Percentiles rank a stretch among this genome's conserved stretches.
Evolutionary conservation across 1,140 invertebrate species (phyloP).

Genomic region (Monochamus saltuarius): DNA sequence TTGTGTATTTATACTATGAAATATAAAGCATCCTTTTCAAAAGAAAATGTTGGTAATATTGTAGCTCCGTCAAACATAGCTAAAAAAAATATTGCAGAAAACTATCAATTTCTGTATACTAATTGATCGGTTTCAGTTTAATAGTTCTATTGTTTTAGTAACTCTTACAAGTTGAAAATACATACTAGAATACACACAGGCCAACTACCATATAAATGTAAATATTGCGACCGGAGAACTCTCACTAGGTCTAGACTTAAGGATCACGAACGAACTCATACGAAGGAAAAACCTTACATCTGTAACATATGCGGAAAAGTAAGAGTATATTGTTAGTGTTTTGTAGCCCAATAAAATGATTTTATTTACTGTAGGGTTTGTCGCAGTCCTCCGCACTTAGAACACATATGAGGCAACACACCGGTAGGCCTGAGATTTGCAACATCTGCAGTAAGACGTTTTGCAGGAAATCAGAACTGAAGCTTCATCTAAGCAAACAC

Average conservation of each 20-base stretch:
- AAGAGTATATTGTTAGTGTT: too few species aligned
- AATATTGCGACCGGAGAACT: slow-evolving; percentile 29
- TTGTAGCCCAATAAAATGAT: too few species aligned
- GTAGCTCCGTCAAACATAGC: too few species aligned
- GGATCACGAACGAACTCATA: slow-evolving; percentile 36
- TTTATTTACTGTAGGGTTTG: slow-evolving; percentile 33
- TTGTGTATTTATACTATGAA: too few species aligned
- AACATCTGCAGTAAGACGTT: slow-evolving; percentile 42
- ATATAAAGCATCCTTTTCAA: too few species aligned
- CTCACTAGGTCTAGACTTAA: slow-evolving; percentile 24
- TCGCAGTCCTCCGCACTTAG: slow-evolving; percentile 38
- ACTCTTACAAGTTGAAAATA: slow-evolving; percentile 28
- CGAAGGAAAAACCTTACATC: slow-evolving; percentile 36
- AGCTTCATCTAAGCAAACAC: slow-evolving; percentile 43
- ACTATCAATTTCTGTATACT: too few species aligned
- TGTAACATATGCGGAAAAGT: slow-evolving; percentile 38
- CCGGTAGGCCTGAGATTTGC: slow-evolving; percentile 41
- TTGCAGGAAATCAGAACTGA: slow-evolving; percentile 43
- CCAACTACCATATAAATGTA: slow-evolving; percentile 24
- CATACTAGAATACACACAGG: slow-evolving; percentile 32
- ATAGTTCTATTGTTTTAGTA: slow-evolving; percentile 25
- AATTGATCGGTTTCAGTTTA: background rate
- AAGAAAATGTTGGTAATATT: too few species aligned
- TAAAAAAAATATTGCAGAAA: too few species aligned
- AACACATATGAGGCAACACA: slow-evolving; percentile 45